A percentile compares a stretch with the other conserved stretches of the same genome.
phyloP scores from a whole-genome alignment of 1,140 invertebrate species.

The Aporrectodea caliginosa region DNA sequence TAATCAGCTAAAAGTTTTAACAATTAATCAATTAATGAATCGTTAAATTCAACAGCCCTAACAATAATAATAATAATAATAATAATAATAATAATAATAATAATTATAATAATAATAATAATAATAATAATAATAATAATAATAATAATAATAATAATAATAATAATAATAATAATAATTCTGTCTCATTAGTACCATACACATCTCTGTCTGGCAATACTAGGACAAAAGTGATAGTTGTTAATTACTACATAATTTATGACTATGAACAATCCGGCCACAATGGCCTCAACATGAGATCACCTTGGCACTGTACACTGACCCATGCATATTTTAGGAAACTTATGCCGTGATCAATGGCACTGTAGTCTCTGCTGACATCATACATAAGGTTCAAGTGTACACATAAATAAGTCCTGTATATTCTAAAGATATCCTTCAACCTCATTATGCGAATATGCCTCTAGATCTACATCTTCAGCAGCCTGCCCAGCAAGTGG shows the following conservation, averaged over 20 bases:
- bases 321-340: too few species aligned
- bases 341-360: too few species aligned
- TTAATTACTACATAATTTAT: not conserved
- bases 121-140: not conserved
- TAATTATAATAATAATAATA: constrained; percentile 1
- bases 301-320: too few species aligned
- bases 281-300: not conserved
- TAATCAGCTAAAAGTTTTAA: too few species aligned
- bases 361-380: too few species aligned
- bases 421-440: too few species aligned
- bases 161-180: not conserved
- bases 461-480: too few species aligned
- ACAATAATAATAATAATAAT: not conserved
- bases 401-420: too few species aligned
- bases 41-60: not conserved
- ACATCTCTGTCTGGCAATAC: not conserved
- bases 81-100: constrained; percentile 4
- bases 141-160: not conserved
- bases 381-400: too few species aligned
- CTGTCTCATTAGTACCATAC: not conserved
- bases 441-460: too few species aligned
- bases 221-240: not conserved
- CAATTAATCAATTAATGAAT: too few species aligned
- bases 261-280: not conserved
- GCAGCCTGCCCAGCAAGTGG: too few species aligned